Percentiles rank a stretch among this genome's conserved stretches.
Evolutionary conservation across 2,113 vertebrate genomes (phyloP).

Genomic region (Pipa parva): DNA sequence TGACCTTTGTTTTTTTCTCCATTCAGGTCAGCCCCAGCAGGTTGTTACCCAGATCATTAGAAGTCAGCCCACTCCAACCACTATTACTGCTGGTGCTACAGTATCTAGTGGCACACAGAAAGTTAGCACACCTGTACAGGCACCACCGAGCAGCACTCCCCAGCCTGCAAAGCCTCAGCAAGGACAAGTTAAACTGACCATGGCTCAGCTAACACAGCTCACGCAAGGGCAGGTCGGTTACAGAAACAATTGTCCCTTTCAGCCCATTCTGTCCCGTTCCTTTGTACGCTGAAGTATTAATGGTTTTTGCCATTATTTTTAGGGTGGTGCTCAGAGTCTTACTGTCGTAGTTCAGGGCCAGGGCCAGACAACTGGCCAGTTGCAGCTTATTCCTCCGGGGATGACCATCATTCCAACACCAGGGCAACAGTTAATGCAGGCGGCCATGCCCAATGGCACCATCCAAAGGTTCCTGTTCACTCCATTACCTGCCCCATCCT

Average conservation of each 20-base stretch:
- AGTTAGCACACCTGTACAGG: constrained; percentile 52
- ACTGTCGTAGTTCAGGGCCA: constrained; percentile 98
- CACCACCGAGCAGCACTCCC: constrained; percentile 48
- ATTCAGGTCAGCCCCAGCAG: constrained; percentile 79
- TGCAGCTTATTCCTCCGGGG: constrained; percentile 94
- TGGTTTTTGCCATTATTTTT: background rate
- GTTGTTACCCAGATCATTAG: constrained; percentile 76
- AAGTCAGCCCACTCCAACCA: constrained; percentile 74
- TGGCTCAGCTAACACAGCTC: constrained; percentile 94
- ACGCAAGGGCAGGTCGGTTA: constrained; percentile 89
- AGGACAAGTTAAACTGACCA: constrained; percentile 95
- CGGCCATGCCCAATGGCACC: constrained; percentile 94
- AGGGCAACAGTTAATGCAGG: constrained; percentile 97
- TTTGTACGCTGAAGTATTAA: no score
- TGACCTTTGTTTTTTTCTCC: constrained; percentile 18
- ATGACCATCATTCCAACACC: constrained; percentile 88
- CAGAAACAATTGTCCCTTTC: no score
- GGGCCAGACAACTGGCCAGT: constrained; percentile 94
- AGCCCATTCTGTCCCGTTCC: no score
- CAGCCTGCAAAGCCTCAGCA: constrained; percentile 83
- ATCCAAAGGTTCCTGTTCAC: constrained; percentile 97
- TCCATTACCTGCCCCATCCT: constrained; percentile 71
- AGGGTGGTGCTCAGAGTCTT: constrained; percentile 91
- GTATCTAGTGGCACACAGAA: constrained; percentile 62
- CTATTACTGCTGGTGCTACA: constrained; percentile 60